These are phyloP conservation scores for Drosophila chauvacae DNA, from an alignment of 1,140 invertebrate genomes.

Conservation along the genomic window DNA sequence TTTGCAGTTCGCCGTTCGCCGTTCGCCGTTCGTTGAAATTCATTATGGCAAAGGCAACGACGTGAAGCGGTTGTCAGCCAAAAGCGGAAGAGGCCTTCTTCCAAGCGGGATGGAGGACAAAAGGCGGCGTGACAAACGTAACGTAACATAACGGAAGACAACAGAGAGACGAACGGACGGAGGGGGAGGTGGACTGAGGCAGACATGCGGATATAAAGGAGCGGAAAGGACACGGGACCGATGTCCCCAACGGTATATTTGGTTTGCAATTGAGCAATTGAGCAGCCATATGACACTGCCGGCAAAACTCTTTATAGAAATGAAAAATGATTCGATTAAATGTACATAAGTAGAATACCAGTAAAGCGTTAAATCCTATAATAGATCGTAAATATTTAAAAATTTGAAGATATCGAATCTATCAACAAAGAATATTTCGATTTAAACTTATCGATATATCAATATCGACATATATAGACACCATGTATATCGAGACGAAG, in stretches of 20 bases:
- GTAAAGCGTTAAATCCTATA: not conserved
- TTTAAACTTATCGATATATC: not conserved
- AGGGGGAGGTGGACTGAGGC: slow-evolving; percentile 1
- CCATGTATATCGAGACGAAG: not conserved
- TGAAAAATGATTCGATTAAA: not conserved
- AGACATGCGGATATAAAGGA: slow-evolving; percentile 30
- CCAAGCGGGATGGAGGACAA: slow-evolving; percentile 45
- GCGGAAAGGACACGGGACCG: slow-evolving; percentile 21
- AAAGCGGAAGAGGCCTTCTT: slow-evolving; percentile 31
- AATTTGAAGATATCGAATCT: not conserved
- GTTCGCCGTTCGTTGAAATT: slow-evolving; percentile 70
- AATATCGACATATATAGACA: too few relatives aligned
- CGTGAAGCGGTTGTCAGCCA: slow-evolving; percentile 34
- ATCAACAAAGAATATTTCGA: not conserved
- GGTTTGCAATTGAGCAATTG: slow-evolving; percentile 10
- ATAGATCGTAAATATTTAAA: not conserved
- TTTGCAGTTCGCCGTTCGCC: slow-evolving; percentile 46
- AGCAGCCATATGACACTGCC: not conserved
- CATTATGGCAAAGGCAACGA: slow-evolving; percentile 56
- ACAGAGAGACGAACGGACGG: slow-evolving; percentile 32
- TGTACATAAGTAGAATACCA: not conserved
- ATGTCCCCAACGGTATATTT: slow-evolving; percentile 2
- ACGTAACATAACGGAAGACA: slow-evolving; percentile 76
- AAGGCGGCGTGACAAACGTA: slow-evolving; percentile 73
- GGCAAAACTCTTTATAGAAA: not conserved